Evolutionary conservation across 2,113 vertebrate species (phyloP).

Genomic region (Orthonyx spaldingii): DNA sequence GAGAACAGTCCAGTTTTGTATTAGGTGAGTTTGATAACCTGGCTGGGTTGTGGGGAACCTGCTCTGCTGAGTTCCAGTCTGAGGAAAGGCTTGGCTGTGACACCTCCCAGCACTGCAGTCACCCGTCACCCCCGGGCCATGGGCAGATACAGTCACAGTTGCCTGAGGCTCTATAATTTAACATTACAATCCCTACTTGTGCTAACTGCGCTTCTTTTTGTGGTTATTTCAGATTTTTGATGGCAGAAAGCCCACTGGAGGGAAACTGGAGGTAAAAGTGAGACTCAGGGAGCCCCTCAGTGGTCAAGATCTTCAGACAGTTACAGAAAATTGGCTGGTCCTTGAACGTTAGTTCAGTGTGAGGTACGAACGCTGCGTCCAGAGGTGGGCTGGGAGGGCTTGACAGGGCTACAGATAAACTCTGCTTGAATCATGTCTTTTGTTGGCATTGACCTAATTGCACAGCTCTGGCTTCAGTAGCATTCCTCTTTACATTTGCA

Average conservation of each 20-base stretch:
- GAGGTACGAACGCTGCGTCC: neutral
- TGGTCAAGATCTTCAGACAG: constrained; percentile 85
- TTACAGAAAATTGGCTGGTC: constrained; percentile 91
- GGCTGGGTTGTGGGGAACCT: neutral
- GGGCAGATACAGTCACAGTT: neutral
- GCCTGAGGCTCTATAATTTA: neutral
- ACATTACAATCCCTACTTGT: rapidly evolving
- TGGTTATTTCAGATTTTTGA: constrained; percentile 84
- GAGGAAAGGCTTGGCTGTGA: rapidly evolving
- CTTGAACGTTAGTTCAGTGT: constrained; percentile 71
- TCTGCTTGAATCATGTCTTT: neutral
- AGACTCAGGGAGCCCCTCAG: constrained; percentile 90
- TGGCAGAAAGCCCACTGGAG: constrained; percentile 90
- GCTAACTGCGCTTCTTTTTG: neutral
- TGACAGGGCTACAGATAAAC: neutral
- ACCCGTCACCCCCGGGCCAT: neutral
- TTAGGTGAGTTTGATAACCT: neutral
- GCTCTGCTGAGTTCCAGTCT: neutral
- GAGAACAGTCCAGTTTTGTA: neutral
- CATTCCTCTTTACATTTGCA: neutral
- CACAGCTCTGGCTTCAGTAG: neutral
- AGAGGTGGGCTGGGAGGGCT: neutral
- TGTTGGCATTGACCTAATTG: neutral
- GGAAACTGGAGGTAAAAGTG: constrained; percentile 88
- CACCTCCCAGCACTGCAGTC: neutral